These are phyloP conservation scores for Oxyura jamaicensis DNA, from an alignment of 2,113 vertebrate species.

Conservation along the genomic window DNA sequence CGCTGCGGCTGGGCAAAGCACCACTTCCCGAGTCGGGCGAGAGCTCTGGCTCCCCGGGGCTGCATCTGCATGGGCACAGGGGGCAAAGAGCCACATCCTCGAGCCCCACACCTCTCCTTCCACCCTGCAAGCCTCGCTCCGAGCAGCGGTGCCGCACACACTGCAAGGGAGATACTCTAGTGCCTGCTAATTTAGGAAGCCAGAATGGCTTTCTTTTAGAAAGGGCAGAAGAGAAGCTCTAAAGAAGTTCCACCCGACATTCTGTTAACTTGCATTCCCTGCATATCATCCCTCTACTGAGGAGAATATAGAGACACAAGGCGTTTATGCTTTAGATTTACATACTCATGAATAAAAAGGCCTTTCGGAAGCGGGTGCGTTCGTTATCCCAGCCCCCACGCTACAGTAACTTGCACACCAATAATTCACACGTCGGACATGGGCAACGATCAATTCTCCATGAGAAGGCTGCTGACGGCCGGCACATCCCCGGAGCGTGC, in stretches of 20 bases:
- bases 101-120: background rate
- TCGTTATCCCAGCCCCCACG: background rate
- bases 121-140: background rate
- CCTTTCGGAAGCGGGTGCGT: background rate
- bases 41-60: background rate
- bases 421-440: background rate
- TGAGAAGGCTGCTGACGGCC: background rate
- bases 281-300: constrained; percentile 19
- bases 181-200: background rate
- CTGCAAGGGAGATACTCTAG: background rate
- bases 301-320: constrained; percentile 7
- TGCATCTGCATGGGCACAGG: background rate
- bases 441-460: background rate
- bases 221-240: background rate
- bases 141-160: background rate
- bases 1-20: background rate
- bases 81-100: background rate
- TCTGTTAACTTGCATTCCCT: background rate
- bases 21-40: accelerated
- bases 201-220: background rate
- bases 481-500: background rate
- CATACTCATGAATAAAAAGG: background rate
- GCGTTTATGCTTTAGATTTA: background rate
- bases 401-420: background rate
- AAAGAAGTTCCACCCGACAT: background rate